Evolutionary conservation across 53 echinoderm and acorn worm species (phyloP).

Genomic region (Antedon mediterranea): DNA sequence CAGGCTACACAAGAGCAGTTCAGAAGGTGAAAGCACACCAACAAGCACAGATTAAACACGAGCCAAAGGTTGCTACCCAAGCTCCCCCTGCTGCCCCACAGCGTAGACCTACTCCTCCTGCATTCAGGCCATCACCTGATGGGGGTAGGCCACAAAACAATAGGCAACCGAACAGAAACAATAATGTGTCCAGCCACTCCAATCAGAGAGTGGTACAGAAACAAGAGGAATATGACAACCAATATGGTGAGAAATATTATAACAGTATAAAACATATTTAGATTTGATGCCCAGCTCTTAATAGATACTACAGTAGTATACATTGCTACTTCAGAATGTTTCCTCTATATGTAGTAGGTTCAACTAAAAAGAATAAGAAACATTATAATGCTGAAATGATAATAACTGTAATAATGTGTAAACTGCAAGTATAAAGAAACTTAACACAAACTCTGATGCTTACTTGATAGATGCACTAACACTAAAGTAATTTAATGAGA

Average conservation of each 20-base stretch:
- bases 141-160: not conserved
- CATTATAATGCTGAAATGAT: no score
- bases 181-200: not conserved
- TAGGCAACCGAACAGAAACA: slow-evolving; percentile 5
- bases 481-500: no score
- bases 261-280: no score
- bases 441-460: no score
- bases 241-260: slow-evolving; percentile 2
- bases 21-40: not conserved
- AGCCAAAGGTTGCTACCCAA: slow-evolving; percentile 10
- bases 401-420: no score
- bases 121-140: not conserved
- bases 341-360: no score
- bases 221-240: slow-evolving; percentile 2
- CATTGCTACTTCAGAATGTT: no score
- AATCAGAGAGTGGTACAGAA: not conserved
- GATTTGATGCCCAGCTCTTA: no score
- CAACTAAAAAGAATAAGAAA: no score
- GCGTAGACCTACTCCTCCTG: not conserved
- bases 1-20: not conserved
- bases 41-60: not conserved
- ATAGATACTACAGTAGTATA: no score
- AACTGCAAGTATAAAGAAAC: no score
- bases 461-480: no score
- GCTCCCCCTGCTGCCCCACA: not conserved